Conservation (phyloP, 2,888 invertebrate genomes). For the Zelleria hepariella region DNA sequence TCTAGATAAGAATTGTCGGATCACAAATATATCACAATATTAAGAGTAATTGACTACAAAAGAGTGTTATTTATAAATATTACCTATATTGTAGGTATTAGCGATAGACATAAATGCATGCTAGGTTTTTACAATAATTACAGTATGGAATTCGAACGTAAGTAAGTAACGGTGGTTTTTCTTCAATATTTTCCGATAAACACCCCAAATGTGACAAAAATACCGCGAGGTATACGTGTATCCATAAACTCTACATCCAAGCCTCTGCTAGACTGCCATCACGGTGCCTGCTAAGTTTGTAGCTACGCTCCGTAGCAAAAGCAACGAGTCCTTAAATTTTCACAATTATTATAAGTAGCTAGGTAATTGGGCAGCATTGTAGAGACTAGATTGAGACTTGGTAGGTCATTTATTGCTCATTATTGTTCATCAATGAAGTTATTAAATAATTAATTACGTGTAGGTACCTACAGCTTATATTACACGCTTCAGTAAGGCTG, state of each 20-base stretch:
- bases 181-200: no score
- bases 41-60: not conserved
- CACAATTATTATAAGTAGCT: not conserved
- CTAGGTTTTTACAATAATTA: no score
- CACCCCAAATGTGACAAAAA: no score
- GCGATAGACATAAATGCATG: not conserved
- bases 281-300: no score
- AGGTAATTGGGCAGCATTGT: not conserved
- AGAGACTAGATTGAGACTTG: not conserved
- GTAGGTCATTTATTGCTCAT: not conserved
- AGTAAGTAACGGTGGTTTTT: no score
- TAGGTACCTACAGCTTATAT: not conserved
- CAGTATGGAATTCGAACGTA: no score
- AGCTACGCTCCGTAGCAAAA: no score
- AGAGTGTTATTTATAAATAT: not conserved
- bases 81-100: not conserved
- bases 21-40: not conserved
- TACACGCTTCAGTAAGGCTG: not conserved
- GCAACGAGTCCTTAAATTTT: no score
- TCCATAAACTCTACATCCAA: no score
- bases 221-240: no score
- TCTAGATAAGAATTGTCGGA: not conserved
- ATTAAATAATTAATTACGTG: not conserved
- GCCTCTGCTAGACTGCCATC: no score
- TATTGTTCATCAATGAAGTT: not conserved